Percentiles rank a stretch among this genome's conserved stretches.
These are phyloP conservation scores for Lepidonotus clava DNA, from an alignment of 2,888 invertebrate genomes.

Conservation along the genomic window DNA sequence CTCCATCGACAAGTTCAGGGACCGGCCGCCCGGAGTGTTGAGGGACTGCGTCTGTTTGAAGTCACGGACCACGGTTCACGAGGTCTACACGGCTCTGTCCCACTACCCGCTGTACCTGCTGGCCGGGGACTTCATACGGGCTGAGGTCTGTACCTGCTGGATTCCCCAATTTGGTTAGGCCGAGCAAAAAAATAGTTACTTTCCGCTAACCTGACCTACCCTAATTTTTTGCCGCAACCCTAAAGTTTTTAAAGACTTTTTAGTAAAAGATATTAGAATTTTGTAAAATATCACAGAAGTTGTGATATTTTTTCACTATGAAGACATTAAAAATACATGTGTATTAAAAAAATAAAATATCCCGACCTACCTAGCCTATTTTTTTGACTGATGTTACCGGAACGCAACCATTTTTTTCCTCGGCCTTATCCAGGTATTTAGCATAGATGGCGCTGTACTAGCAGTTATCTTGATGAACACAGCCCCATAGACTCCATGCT, in stretches of 20 bases:
- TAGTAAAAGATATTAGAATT: neutral
- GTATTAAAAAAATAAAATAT: too few relatives aligned
- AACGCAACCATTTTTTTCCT: too few relatives aligned
- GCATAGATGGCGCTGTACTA: too few relatives aligned
- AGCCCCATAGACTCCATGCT: too few relatives aligned
- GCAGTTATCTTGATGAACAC: too few relatives aligned
- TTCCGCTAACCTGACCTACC: neutral
- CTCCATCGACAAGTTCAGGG: slow-evolving; percentile 64
- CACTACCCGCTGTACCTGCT: slow-evolving; percentile 66
- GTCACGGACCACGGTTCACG: slow-evolving; percentile 67
- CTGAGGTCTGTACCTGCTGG: slow-evolving; percentile 66
- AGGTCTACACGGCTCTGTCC: slow-evolving; percentile 64
- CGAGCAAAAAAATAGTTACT: neutral
- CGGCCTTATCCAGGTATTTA: too few relatives aligned
- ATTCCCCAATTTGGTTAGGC: neutral
- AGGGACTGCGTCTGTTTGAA: slow-evolving; percentile 69
- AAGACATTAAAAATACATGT: too few relatives aligned
- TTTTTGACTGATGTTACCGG: too few relatives aligned
- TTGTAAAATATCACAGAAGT: neutral
- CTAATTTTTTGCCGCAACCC: too few relatives aligned
- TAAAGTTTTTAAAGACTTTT: too few relatives aligned
- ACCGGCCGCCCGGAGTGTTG: slow-evolving; percentile 60
- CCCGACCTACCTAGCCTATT: too few relatives aligned
- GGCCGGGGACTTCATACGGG: slow-evolving; percentile 70
- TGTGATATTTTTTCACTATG: neutral